A percentile compares a stretch with the other conserved stretches of the same genome.
Evolutionary conservation across 1,140 invertebrate genomes (phyloP).

Genomic region (Ceratosolen fusciceps): DNA sequence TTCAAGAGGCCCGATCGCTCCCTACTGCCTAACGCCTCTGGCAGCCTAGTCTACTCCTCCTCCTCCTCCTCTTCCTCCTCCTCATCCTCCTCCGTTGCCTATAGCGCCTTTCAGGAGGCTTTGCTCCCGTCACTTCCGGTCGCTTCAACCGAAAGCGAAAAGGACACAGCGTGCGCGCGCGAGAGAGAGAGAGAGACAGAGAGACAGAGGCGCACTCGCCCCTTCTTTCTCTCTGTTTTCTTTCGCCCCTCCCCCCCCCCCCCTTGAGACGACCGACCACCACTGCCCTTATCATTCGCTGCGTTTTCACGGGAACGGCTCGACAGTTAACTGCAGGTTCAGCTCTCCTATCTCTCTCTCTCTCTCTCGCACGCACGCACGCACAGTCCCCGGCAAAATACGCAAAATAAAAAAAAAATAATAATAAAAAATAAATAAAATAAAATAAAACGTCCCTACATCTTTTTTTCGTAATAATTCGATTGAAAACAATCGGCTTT

Average conservation of each 20-base stretch:
- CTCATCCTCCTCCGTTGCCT: background rate
- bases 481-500: no score
- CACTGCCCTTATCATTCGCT: background rate
- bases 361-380: no score
- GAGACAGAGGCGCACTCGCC: background rate
- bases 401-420: no score
- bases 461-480: no score
- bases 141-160: background rate
- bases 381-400: no score
- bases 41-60: background rate
- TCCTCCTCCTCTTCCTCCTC: background rate
- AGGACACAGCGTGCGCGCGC: background rate
- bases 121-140: slow-evolving; percentile 12
- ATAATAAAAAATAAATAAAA: no score
- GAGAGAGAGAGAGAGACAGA: background rate
- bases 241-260: background rate
- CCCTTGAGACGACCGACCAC: background rate
- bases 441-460: no score
- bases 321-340: background rate
- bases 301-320: background rate
- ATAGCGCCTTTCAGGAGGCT: background rate
- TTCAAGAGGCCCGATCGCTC: slow-evolving; percentile 39
- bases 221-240: background rate
- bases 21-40: background rate
- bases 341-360: no score